A percentile compares a stretch with the other conserved stretches of the same genome.
Conservation (phyloP, 2,888 invertebrate species). For the Drosophila neonasuta region DNA sequence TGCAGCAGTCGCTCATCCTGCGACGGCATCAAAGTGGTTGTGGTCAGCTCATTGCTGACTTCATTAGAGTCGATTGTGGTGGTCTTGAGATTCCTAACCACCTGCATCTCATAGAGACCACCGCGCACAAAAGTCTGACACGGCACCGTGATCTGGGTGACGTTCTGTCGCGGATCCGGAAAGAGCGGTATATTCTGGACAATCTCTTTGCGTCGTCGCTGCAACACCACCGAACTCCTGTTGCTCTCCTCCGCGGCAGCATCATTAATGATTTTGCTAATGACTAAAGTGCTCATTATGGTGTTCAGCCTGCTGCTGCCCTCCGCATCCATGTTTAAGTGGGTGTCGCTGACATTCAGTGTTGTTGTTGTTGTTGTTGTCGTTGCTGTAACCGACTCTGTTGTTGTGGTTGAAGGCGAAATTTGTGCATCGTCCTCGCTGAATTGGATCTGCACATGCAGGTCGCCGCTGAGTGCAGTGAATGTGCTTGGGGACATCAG, state of each 20-base stretch:
- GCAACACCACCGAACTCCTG: constrained; percentile 49
- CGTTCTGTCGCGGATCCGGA: constrained; percentile 80
- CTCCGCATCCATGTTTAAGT: constrained; percentile 45
- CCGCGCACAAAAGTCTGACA: constrained; percentile 80
- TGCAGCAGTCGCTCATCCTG: constrained; percentile 80
- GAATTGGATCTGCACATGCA: constrained; percentile 87
- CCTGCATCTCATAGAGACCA: constrained; percentile 80
- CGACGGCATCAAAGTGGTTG: constrained; percentile 75
- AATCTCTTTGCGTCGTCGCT: constrained; percentile 77
- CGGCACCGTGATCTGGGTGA: constrained; percentile 80
- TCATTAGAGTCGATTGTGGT: constrained; percentile 44
- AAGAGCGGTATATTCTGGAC: constrained; percentile 79
- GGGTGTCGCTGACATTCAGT: constrained; percentile 44
- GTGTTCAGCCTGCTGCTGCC: constrained; percentile 62
- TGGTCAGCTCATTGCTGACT: constrained; percentile 40
- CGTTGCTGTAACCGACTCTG: constrained; percentile 3
- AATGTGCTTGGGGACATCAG: constrained; percentile 89
- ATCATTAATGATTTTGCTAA: constrained; percentile 80
- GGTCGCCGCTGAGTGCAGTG: constrained; percentile 90
- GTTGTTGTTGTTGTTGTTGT: constrained; percentile 7
- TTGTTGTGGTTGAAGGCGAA: constrained; percentile 7
- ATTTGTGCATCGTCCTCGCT: constrained; percentile 43
- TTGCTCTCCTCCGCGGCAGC: constrained; percentile 38
- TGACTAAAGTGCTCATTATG: constrained; percentile 80
- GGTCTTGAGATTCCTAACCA: constrained; percentile 75